Evolutionary conservation across 1,140 invertebrate genomes (phyloP), one percentile per base, ranked within the genome.

Genomic region (Drosophila equinoxialis): DNA sequence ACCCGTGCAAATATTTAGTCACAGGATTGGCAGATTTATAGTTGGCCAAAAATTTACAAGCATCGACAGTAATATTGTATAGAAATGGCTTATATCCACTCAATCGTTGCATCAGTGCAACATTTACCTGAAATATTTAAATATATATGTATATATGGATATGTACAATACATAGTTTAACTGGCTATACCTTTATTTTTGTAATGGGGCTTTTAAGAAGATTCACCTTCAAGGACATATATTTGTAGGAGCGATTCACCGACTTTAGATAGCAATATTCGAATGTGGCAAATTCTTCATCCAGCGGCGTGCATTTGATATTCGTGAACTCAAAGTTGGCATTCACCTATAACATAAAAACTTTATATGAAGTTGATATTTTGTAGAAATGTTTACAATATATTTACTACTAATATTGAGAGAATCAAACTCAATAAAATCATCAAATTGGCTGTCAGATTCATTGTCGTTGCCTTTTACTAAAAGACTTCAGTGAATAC

Each of bases 381-480:
- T n/a, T n/a, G n/a, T n/a, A n/a, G n/a, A n/a, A n/a, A n/a, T n/a
- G 1, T 20, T 20, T 20, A 0, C 1, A 6, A 20, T 17, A 14
- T 8, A 48, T 14, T 8, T 20, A 51, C 45, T 8, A 48, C 17
- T 7, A 51, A 20, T 11, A 13, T 4, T 4, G 3, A 11, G 3
- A 39, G 10, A 39, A 39, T 13, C 0, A 39, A 11, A 39, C 11
- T 13, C 0, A 39, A 39, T 4, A 77, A 71, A 23, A 62, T 76
- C 62, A 77, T 55, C 68, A 66, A 42, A 51, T 77, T 68, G 63
- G 70, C 73, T 35, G 63, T 3, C 37, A 13, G 11, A 13, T 4
- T 10, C 35, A 37, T 37, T 37, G 69, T 42, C 63, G 26, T 58
- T 57, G 55, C 63, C 10, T 11, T 13, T 13, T 11, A 11, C 11